Conservation (phyloP, 1,140 invertebrate genomes). For the Temnothorax longispinosus region DNA sequence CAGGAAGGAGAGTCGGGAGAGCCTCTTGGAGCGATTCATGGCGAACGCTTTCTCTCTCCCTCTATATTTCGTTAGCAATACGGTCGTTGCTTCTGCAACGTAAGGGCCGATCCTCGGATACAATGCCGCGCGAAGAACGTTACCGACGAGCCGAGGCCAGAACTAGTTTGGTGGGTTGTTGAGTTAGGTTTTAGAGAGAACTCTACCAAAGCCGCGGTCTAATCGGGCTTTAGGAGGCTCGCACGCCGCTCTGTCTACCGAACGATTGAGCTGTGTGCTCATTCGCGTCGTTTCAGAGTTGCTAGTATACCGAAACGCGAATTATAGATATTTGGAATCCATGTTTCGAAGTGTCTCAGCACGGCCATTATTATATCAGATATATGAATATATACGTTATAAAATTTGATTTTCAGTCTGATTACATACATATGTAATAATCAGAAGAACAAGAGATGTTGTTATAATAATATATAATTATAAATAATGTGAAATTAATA, state of each 20-base stretch:
- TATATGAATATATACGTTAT: background rate
- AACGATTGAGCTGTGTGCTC: conserved; percentile 18
- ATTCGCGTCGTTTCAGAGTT: background rate
- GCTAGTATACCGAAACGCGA: background rate
- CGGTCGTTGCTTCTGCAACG: conserved; percentile 73
- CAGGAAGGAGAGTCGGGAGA: conserved; percentile 67
- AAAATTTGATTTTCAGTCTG: background rate
- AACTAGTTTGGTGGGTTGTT: conserved; percentile 85
- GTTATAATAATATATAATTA: background rate
- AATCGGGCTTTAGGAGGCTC: conserved; percentile 61
- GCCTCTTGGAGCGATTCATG: conserved; percentile 68
- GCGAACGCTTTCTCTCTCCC: conserved; percentile 62
- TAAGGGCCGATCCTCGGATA: conserved; percentile 72
- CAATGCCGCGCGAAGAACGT: conserved; percentile 73
- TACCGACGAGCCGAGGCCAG: conserved; percentile 73
- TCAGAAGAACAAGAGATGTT: background rate
- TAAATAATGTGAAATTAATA: background rate
- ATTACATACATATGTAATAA: background rate
- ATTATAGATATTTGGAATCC: background rate
- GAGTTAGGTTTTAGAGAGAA: conserved; percentile 78
- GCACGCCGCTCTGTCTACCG: conserved; percentile 45
- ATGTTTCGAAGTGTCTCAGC: background rate
- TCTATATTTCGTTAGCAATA: conserved; percentile 72
- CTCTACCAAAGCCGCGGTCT: conserved; percentile 69
- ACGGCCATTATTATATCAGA: background rate